Conservation (phyloP, 2,888 invertebrate species). For the Nycteola revayana region DNA sequence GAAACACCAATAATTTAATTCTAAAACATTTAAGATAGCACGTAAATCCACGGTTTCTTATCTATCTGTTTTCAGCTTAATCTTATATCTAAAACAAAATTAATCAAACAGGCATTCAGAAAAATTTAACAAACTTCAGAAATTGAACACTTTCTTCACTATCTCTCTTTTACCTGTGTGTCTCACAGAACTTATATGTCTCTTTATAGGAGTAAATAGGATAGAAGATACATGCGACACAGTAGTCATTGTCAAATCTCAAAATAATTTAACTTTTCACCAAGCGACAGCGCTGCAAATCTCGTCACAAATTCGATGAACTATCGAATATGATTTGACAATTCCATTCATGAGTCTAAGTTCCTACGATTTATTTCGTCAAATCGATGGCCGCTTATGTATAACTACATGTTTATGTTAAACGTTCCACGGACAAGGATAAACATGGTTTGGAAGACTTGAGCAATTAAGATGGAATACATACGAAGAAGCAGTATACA, state of each 20-base stretch:
- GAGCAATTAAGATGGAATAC: conserved; percentile 46
- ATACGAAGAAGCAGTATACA: conserved; percentile 32
- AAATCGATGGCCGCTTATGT: too few species aligned
- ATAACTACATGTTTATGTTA: background rate
- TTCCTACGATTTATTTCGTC: too few species aligned
- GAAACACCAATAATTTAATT: conserved; percentile 31
- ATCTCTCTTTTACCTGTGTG: conserved; percentile 31
- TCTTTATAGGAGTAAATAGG: conserved; percentile 20
- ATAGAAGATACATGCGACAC: conserved; percentile 19
- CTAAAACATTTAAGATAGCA: conserved; percentile 47
- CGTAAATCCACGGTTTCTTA: conserved; percentile 47
- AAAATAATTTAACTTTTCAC: too few species aligned
- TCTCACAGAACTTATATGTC: conserved; percentile 34
- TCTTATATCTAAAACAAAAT: conserved; percentile 39
- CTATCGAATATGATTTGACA: too few species aligned
- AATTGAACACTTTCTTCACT: conserved; percentile 57
- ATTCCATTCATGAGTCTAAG: too few species aligned
- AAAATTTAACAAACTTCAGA: conserved; percentile 40
- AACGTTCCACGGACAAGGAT: conserved; percentile 23
- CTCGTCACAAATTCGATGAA: too few species aligned
- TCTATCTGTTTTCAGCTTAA: conserved; percentile 50
- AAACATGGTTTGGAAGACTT: conserved; percentile 65
- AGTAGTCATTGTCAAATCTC: conserved; percentile 13
- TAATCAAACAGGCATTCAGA: conserved; percentile 39
- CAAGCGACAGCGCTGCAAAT: too few species aligned